phyloP scores from a whole-genome alignment of 37 sponge, comb jelly and placozoan genomes.

The Amphimedon queenslandica region DNA sequence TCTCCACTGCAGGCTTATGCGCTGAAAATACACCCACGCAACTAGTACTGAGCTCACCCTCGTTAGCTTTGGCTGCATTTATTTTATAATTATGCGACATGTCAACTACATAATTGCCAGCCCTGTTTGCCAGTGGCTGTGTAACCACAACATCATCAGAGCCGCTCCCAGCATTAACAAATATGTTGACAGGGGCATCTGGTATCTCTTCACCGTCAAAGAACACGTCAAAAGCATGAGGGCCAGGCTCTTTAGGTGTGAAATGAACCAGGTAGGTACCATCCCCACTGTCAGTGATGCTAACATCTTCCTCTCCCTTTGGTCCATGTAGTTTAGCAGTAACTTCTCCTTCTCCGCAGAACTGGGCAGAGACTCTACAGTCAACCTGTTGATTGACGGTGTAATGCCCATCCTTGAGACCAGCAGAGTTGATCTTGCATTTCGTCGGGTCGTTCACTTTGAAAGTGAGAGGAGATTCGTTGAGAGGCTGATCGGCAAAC shows the following conservation, averaged over 20 bases:
- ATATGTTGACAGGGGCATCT: conserved; percentile 32
- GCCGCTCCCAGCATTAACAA: conserved; percentile 34
- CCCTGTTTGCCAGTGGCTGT: conserved; percentile 20
- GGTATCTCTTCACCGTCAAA: conserved; percentile 59
- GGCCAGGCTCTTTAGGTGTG: conserved; percentile 41
- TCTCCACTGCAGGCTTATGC: conserved; percentile 13
- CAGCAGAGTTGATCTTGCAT: conserved; percentile 34
- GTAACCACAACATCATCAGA: conserved; percentile 43
- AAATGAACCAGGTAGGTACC: conserved; percentile 44
- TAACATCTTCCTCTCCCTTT: conserved; percentile 19
- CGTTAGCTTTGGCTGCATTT: conserved; percentile 31
- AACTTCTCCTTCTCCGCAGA: conserved; percentile 68
- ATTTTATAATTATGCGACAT: conserved; percentile 45
- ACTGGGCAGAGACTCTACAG: conserved; percentile 40
- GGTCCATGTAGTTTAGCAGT: conserved; percentile 25
- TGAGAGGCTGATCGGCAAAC: conserved; percentile 22
- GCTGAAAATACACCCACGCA: conserved; percentile 34
- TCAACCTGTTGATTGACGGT: conserved; percentile 40
- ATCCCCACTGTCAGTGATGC: conserved; percentile 18
- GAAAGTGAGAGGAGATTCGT: conserved; percentile 42
- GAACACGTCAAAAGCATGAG: conserved; percentile 42
- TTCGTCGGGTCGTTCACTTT: conserved; percentile 56
- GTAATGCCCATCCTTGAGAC: conserved; percentile 36
- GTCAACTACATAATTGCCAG: conserved; percentile 43
- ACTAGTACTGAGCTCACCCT: conserved; percentile 18